Evolutionary conservation across 2,888 invertebrate genomes (phyloP), one percentile per base, ranked within the genome.

Genomic region (Bombylius major): DNA sequence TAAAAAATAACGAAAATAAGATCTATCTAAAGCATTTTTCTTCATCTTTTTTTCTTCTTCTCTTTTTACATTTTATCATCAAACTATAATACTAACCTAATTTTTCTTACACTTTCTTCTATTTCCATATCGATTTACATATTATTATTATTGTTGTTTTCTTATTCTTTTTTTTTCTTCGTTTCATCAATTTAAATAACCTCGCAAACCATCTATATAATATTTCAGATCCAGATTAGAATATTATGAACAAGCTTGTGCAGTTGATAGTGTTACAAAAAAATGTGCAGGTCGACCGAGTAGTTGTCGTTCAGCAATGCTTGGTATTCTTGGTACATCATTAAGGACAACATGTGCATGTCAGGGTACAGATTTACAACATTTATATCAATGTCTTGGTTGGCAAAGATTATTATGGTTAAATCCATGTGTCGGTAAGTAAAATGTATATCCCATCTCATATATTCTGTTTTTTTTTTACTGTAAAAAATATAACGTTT

Each of bases 381-480:
- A 90, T 70, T 78, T 90, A 44, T 90, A 91, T 70, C 88, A 89
- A 67, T 93, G 93, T 65, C 80, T 92, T 1, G 92, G 91, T 54
- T 93, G 93, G 92, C 89, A 92, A 67, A 74, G 92, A 58, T 79
- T 92, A 47, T 79, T 93, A 46, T 93, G 93, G 92, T 83, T 92
- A 58, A 93, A 93, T 73, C 90, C 92, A 54, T 93, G 93, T 73
- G 92, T 93, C 65, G 91, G 93, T 93, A 75, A 82, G 87, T 78
- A 59, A 23, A 23, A 23, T 23, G 23, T 3, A 23, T 23, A 36
- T 47, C n/a, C 8, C 32, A 31, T 44, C 23, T 33, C n/a, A 45
- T 33, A 23, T 39, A 7, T 12, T 50, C 32, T 34, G 33, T 33
- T 50, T 32, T 32, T 48, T 45, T 50, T 33, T 31, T 44, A 23